Percentiles rank a stretch among this genome's conserved stretches.
Evolutionary conservation across 2,113 vertebrate genomes (phyloP).

Genomic region (Urocolius indicus): DNA sequence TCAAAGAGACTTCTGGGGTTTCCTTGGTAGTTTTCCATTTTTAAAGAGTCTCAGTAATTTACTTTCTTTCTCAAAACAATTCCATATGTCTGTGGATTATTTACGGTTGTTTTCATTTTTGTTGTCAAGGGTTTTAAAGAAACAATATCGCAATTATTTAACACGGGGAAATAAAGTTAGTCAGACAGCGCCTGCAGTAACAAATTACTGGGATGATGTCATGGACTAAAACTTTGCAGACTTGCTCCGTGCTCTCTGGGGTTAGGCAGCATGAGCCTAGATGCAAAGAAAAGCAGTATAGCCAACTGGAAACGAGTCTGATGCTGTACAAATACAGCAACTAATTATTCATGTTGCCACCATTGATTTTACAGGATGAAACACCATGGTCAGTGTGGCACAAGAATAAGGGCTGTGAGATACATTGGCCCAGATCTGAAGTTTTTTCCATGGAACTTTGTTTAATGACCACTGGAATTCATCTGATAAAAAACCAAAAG

Average conservation of each 20-base stretch:
- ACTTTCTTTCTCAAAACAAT: constrained; percentile 61
- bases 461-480: not conserved
- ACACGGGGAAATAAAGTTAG: constrained; percentile 7
- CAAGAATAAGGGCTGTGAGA: not conserved
- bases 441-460: too few relatives aligned
- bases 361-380: not conserved
- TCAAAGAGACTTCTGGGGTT: constrained; percentile 51
- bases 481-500: not conserved
- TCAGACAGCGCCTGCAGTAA: constrained; percentile 27
- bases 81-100: constrained; percentile 59
- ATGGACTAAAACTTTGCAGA: constrained; percentile 40
- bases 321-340: not conserved
- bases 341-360: not conserved
- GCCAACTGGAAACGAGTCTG: constrained; percentile 11
- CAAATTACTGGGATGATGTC: constrained; percentile 39
- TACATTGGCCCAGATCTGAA: not conserved
- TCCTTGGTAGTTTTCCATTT: constrained; percentile 54
- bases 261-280: not conserved
- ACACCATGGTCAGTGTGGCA: not conserved
- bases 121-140: constrained; percentile 59
- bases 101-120: constrained; percentile 54
- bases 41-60: constrained; percentile 43
- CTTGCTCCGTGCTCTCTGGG: constrained; percentile 10
- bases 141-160: constrained; percentile 43
- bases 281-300: constrained; percentile 11